Evolutionary conservation across 2,797 vertebrate species (phyloP).

Genomic region (Sarcophilus harrisii): DNA sequence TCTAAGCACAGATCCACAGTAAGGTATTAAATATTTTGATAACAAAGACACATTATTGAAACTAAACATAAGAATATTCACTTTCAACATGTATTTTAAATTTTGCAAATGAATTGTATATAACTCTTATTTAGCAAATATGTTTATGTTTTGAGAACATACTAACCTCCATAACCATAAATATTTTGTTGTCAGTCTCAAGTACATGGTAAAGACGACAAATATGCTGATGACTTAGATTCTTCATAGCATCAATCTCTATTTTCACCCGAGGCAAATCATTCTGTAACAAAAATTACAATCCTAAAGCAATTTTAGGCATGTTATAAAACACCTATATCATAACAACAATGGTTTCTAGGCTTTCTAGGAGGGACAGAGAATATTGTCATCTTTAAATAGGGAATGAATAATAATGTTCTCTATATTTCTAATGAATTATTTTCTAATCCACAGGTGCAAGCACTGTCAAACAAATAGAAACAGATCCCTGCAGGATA

Average conservation of each 20-base stretch:
- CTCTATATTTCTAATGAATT: neutral
- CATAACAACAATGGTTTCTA: neutral
- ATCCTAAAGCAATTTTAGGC: slow-evolving; percentile 9
- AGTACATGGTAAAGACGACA: slow-evolving; percentile 95
- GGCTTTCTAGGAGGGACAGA: neutral
- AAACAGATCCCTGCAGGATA: neutral
- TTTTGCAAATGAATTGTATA: slow-evolving; percentile 6
- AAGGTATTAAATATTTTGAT: neutral
- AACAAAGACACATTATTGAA: neutral
- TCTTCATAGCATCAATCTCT: slow-evolving; percentile 97
- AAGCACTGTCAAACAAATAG: neutral
- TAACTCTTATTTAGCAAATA: slow-evolving; percentile 37
- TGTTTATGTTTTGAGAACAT: slow-evolving; percentile 7
- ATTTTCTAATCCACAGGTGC: neutral
- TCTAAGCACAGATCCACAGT: neutral
- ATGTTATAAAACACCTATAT: neutral
- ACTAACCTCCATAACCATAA: slow-evolving; percentile 95
- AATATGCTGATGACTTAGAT: slow-evolving; percentile 94
- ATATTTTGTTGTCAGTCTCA: slow-evolving; percentile 94
- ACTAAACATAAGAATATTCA: neutral
- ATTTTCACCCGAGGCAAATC: slow-evolving; percentile 94
- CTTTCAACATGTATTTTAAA: slow-evolving; percentile 45
- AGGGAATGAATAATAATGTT: neutral
- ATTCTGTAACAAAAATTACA: slow-evolving; percentile 85
- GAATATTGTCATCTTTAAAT: neutral